These are phyloP conservation scores for Balearica regulorum DNA, from an alignment of 2,797 vertebrate species.

Conservation along the genomic window DNA sequence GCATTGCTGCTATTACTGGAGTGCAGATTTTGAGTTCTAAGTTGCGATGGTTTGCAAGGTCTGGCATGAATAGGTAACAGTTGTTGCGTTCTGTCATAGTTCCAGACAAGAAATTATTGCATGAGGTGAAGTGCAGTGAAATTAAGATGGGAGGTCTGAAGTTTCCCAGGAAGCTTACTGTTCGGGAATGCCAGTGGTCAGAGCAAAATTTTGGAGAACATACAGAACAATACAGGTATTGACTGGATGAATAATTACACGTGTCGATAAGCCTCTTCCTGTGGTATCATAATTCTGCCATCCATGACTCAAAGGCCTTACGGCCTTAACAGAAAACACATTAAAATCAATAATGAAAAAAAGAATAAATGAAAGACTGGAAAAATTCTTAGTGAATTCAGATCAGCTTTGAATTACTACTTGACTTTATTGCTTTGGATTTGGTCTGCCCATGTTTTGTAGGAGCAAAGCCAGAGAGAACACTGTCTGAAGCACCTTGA, in stretches of 20 bases:
- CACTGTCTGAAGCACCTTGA: not conserved
- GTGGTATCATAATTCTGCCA: not conserved
- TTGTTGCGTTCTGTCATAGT: not conserved
- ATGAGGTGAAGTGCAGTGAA: not conserved
- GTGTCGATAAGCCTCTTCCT: not conserved
- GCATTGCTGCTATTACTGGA: not conserved
- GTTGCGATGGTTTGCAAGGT: not conserved
- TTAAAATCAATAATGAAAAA: not conserved
- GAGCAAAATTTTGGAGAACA: not conserved
- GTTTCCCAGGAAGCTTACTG: not conserved
- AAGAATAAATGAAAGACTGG: too few species aligned
- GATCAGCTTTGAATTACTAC: not conserved
- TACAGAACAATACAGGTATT: not conserved
- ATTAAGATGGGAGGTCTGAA: not conserved
- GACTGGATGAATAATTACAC: not conserved
- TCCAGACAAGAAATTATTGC: not conserved
- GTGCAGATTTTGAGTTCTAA: not conserved
- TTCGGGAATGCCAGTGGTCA: not conserved
- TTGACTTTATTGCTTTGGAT: not conserved
- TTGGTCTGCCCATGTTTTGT: not conserved
- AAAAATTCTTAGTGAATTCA: not conserved
- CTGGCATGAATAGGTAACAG: not conserved
- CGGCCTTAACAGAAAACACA: not conserved
- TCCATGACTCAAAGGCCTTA: not conserved
- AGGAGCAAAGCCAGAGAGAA: not conserved